Evolutionary conservation across 2,113 vertebrate genomes (phyloP).

Genomic region (Xyrauchen texanus): DNA sequence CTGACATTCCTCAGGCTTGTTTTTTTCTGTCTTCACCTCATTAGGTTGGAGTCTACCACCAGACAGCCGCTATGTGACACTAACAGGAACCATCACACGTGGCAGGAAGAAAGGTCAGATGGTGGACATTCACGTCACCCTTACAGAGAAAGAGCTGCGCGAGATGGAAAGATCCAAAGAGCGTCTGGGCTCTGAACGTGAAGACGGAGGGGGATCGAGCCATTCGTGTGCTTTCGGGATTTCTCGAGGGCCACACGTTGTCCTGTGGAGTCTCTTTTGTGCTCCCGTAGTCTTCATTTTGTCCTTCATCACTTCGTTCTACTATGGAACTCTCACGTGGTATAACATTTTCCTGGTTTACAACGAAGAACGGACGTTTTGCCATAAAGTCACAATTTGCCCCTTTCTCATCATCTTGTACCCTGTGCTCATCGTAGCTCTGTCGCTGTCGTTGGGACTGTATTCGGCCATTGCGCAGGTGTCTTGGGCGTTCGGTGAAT

Average conservation of each 20-base stretch:
- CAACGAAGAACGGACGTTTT: conserved; percentile 98
- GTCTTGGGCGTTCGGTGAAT: conserved; percentile 91
- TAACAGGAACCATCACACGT: conserved; percentile 96
- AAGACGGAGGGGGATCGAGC: conserved; percentile 70
- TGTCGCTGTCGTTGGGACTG: conserved; percentile 87
- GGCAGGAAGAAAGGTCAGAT: conserved; percentile 98
- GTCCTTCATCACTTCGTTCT: conserved; percentile 95
- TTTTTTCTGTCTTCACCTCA: conserved; percentile 34
- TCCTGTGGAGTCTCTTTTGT: conserved; percentile 95
- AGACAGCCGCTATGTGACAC: conserved; percentile 93
- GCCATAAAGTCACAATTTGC: conserved; percentile 96
- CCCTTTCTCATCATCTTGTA: conserved; percentile 96
- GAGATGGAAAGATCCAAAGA: conserved; percentile 89
- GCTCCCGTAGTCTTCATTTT: conserved; percentile 88
- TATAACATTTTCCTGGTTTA: conserved; percentile 98
- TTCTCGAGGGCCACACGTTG: conserved; percentile 86
- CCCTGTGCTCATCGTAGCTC: conserved; percentile 90
- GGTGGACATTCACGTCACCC: conserved; percentile 95
- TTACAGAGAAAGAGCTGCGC: conserved; percentile 91
- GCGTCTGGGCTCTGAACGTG: conserved; percentile 77
- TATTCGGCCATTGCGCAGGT: conserved; percentile 91
- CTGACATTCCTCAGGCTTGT: no score
- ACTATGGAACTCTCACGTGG: conserved; percentile 98
- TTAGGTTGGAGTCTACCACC: conserved; percentile 83
- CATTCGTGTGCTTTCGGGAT: conserved; percentile 79